Conservation (phyloP, 2,113 vertebrate genomes). For the Microtus pennsylvanicus region DNA sequence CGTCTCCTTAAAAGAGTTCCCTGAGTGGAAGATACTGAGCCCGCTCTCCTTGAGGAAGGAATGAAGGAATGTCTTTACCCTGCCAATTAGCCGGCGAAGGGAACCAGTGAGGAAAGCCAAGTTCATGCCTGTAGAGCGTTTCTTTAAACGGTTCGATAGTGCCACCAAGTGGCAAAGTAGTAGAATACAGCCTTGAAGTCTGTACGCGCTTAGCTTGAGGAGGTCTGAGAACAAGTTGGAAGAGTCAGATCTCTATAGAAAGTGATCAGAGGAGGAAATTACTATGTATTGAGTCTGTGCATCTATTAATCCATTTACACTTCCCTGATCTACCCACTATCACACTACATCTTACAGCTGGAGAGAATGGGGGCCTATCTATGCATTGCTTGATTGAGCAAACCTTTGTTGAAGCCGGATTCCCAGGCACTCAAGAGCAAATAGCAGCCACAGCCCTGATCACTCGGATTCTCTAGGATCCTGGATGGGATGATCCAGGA, state of each 20-base stretch:
- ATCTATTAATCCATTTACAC: neutral
- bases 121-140: neutral
- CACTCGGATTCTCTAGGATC: neutral
- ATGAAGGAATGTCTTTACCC: neutral
- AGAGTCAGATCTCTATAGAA: neutral
- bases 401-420: neutral
- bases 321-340: neutral
- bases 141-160: constrained; percentile 48
- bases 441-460: neutral
- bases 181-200: constrained; percentile 32
- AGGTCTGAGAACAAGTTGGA: neutral
- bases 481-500: neutral
- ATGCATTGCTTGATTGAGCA: neutral
- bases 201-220: neutral
- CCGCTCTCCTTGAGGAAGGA: neutral
- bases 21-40: neutral
- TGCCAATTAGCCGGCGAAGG: neutral
- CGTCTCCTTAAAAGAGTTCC: neutral
- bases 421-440: neutral
- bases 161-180: constrained; percentile 21
- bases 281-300: neutral
- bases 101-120: neutral
- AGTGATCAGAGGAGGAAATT: no score
- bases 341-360: neutral
- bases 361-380: neutral